These are phyloP conservation scores for Bovichtus variegatus DNA, from an alignment of 2,797 vertebrate species.

Conservation along the genomic window DNA sequence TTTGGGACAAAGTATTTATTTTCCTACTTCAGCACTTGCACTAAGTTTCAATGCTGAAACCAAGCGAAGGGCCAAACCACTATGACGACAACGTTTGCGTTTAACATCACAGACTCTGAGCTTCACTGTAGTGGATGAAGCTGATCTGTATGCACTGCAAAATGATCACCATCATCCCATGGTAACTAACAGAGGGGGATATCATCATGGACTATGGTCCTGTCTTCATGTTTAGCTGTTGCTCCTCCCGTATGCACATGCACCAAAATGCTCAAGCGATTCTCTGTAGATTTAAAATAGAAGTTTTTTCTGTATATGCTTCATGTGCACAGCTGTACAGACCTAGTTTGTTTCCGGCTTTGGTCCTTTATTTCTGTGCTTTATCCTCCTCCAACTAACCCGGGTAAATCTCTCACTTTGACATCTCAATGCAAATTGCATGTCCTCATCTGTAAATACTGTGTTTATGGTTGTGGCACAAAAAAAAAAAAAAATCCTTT, in stretches of 20 bases:
- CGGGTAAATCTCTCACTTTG: constrained; percentile 39
- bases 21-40: constrained; percentile 74
- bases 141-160: constrained; percentile 60
- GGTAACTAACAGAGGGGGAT: constrained; percentile 2
- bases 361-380: constrained; percentile 53
- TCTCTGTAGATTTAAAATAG: constrained; percentile 26
- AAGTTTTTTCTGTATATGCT: constrained; percentile 34
- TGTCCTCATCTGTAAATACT: constrained; percentile 82
- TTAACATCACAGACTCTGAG: constrained; percentile 40
- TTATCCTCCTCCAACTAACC: constrained; percentile 41
- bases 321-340: constrained; percentile 46
- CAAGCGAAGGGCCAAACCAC: constrained; percentile 73
- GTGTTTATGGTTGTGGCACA: constrained; percentile 70
- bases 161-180: constrained; percentile 26
- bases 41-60: constrained; percentile 70
- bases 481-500: constrained; percentile 48
- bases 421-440: constrained; percentile 69
- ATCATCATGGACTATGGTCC: constrained; percentile 12
- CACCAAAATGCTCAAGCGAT: constrained; percentile 33
- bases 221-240: constrained; percentile 34
- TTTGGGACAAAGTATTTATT: constrained; percentile 74
- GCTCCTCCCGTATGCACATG: constrained; percentile 21
- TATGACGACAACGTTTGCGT: constrained; percentile 50
- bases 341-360: constrained; percentile 33
- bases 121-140: constrained; percentile 41